A percentile compares a stretch with the other conserved stretches of the same genome.
Evolutionary conservation across 2,797 vertebrate genomes (phyloP).

Genomic region (Acipenser ruthenus): DNA sequence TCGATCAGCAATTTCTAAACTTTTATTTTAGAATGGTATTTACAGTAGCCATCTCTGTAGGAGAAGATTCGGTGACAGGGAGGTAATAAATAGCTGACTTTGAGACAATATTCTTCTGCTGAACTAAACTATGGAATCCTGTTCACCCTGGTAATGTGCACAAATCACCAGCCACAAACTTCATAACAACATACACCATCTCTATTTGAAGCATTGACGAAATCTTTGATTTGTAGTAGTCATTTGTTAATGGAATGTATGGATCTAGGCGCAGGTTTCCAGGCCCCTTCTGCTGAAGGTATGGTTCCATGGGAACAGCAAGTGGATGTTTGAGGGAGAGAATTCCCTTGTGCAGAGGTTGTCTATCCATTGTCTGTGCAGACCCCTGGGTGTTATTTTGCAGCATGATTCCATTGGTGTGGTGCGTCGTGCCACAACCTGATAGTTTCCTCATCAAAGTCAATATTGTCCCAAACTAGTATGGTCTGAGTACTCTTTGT

Average conservation of each 20-base stretch:
- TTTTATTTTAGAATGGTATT: background rate
- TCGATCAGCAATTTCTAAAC: background rate
- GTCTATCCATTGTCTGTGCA: conserved; percentile 5
- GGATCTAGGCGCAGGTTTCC: no score
- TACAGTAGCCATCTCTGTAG: background rate
- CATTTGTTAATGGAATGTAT: no score
- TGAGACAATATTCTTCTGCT: background rate
- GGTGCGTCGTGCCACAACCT: conserved; percentile 19
- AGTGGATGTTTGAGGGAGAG: conserved; percentile 8
- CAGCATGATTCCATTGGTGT: conserved; percentile 21
- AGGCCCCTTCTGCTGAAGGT: conserved; percentile 8
- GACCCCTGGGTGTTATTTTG: conserved; percentile 12
- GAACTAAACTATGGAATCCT: background rate
- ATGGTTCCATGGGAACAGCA: conserved; percentile 10
- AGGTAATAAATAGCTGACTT: background rate
- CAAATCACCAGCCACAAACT: no score
- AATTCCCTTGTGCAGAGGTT: conserved; percentile 14
- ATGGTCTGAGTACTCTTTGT: conserved; percentile 16
- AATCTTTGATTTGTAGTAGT: no score
- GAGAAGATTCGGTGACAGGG: conserved; percentile 10
- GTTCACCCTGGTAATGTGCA: background rate
- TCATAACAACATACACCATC: no score
- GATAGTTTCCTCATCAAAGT: conserved; percentile 25
- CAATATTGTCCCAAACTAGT: conserved; percentile 25
- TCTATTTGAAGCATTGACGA: no score